Evolutionary conservation across 1,140 invertebrate genomes (phyloP).

Genomic region (Megalonaias nervosa): DNA sequence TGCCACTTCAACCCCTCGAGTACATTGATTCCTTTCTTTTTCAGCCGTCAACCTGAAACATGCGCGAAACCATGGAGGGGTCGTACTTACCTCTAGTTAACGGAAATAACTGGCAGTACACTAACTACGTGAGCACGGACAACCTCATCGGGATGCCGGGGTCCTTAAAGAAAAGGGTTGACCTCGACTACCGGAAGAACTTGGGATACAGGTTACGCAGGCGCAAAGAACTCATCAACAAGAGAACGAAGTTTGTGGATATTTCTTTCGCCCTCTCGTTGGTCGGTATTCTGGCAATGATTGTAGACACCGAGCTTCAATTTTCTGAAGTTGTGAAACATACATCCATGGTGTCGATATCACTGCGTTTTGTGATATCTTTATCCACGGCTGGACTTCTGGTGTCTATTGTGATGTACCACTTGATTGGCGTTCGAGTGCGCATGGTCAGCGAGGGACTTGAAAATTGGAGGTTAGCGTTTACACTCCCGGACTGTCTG

Average conservation of each 20-base stretch:
- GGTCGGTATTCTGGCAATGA: conserved; percentile 50
- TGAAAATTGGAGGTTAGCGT: conserved; percentile 55
- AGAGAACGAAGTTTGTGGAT: conserved; percentile 54
- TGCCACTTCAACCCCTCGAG: no score
- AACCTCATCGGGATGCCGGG: conserved; percentile 35
- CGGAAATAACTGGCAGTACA: conserved; percentile 40
- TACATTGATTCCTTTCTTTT: no score
- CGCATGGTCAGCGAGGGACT: conserved; percentile 55
- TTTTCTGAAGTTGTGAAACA: conserved; percentile 36
- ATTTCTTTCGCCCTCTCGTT: conserved; percentile 52
- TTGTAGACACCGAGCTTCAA: conserved; percentile 57
- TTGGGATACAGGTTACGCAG: conserved; percentile 55
- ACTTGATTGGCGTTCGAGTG: conserved; percentile 52
- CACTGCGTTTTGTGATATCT: conserved; percentile 50
- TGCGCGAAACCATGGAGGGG: conserved; percentile 23
- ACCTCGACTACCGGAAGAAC: conserved; percentile 37
- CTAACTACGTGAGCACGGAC: conserved; percentile 57
- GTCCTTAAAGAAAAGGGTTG: conserved; percentile 18
- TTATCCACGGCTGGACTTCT: conserved; percentile 52
- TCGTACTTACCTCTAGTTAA: conserved; percentile 32
- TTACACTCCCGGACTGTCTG: conserved; percentile 44
- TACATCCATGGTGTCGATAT: conserved; percentile 36
- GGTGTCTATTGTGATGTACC: conserved; percentile 48
- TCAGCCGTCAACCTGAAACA: no score
- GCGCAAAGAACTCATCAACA: conserved; percentile 54